These are phyloP conservation scores for Oscheius sp. DNA, from an alignment of 1,140 invertebrate genomes.

Conservation along the genomic window DNA sequence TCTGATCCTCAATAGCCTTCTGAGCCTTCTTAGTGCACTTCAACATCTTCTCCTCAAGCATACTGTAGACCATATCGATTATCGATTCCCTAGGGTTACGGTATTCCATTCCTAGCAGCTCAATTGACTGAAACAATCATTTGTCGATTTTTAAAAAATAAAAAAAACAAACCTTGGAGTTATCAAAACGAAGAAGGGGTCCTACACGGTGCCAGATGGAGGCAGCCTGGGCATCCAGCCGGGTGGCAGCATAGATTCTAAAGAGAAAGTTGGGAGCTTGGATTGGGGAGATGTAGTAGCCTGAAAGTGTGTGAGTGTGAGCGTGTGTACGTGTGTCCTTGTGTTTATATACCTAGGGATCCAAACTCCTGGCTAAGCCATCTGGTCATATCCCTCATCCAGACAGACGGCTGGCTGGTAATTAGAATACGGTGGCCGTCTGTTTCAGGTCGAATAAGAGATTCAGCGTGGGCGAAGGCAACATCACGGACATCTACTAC, in stretches of 20 bases:
- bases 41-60: background rate
- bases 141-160: background rate
- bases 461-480: constrained; percentile 66
- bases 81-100: background rate
- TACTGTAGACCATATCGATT: constrained; percentile 16
- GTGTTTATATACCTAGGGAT: too few relatives aligned
- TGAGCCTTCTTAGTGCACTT: background rate
- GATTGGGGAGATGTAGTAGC: constrained; percentile 64
- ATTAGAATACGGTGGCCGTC: constrained; percentile 63
- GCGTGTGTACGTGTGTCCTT: too few relatives aligned
- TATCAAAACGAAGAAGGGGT: constrained; percentile 65
- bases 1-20: too few relatives aligned
- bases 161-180: constrained; percentile 62
- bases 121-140: background rate
- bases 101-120: background rate
- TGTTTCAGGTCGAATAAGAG: constrained; percentile 65
- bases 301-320: constrained; percentile 43
- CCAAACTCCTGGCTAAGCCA: constrained; percentile 60
- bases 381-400: constrained; percentile 63
- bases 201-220: constrained; percentile 64
- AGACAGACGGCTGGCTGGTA: constrained; percentile 60
- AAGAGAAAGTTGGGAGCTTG: constrained; percentile 65
- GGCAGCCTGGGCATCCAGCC: constrained; percentile 64
- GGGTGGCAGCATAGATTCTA: constrained; percentile 61
- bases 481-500: constrained; percentile 68